Base-by-base conservation (phyloP, 35 echinoderm and acorn worm genomes). In the Amphiura filiformis region DNA sequence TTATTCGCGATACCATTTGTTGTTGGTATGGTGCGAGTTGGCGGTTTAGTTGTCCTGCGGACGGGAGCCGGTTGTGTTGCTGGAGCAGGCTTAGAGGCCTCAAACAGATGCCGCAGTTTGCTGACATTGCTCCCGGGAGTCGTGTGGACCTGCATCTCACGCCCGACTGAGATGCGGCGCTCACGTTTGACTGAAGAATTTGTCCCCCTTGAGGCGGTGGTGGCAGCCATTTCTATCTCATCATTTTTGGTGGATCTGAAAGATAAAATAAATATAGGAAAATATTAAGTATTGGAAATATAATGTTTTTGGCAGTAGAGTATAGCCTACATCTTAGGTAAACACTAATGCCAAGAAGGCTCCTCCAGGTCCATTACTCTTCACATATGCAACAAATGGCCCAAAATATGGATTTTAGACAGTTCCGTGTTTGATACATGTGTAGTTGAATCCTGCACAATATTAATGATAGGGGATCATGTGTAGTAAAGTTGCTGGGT, bases 31-130 rank as follows among this genome's bases (percentile, higher is more conserved):
- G 61, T 15, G 61, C 15, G 15, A n/a, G 15, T 70, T n/a, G 26
- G 61, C 7, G 39, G 81, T 34, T 84, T 34, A 32, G 39, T 34
- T 78, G 34, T 11, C 9, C 18, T 32, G 0, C 23, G 17, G 34
- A 39, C 57, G 30, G 38, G 56, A 37, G 76, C 44, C 56, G 81
- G 35, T 57, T 33, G 28, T 91, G 30, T 84, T 37, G 82, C 39
- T 41, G 57, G n/a, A 9, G 81, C 30, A 13, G 52, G 39, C 35
- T 52, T 52, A 14, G 82, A 44, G 30, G 89, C 89, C 37, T 91
- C 89, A 86, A 91, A 91, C 26, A 91, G 89, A 56, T 91, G 89
- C 36, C 89, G 89, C 56, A 91, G 57, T 37, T 91, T 91, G 44
- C 89, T 83, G 33, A 91, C 89, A 61, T 91, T 91, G 82, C 81